Evolutionary conservation across 1,140 invertebrate species (phyloP), one percentile per base, ranked within the genome.

Genomic region (Gonioctena quinquepunctata): DNA sequence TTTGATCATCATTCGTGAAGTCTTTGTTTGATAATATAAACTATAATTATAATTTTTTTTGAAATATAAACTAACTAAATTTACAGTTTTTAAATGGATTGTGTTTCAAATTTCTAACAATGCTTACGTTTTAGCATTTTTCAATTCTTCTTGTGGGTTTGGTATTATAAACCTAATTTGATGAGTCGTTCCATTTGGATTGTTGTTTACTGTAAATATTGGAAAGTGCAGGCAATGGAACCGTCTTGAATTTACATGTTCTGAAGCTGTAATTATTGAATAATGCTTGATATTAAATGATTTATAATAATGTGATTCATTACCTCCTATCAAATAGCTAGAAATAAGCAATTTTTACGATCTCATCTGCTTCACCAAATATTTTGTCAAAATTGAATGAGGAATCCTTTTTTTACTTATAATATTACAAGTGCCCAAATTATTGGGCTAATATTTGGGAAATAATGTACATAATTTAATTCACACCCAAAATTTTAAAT

Each of bases 211-310:
- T 54, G 52, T 54, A 54, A 54, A 54, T 54, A 19, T 21, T 11
- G 18, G 18, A 54, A 21, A 54, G 19, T 54, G 6, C 52, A 21
- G 52, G 19, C 18, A 18, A 18, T 54, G 13, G 3, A 54, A 54
- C 19, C 13, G 8, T 13, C 33, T 11, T 2, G 16, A n/a, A 42
- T 11, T 42, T 54, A 54, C 52, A 54, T 21, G 8, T 54, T 54
- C 11, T 23, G 22, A 19, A 21, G 52, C 52, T 54, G 52, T 54
- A 54, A 54, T 54, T 54, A 11, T 13, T 49, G 13, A 57, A 64
- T 64, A 49, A 49, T 64, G 26, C 62, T 61, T 27, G 22, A 27
- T 23, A 61, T 27, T 61, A 61, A 61, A 61, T 11, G 52, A 23
- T 54, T 54, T 54, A 21, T 54, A 42, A 42, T 11, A 42, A 42